Evolutionary conservation across 1,140 invertebrate species (phyloP).

Genomic region (Hyles euphorbiae): DNA sequence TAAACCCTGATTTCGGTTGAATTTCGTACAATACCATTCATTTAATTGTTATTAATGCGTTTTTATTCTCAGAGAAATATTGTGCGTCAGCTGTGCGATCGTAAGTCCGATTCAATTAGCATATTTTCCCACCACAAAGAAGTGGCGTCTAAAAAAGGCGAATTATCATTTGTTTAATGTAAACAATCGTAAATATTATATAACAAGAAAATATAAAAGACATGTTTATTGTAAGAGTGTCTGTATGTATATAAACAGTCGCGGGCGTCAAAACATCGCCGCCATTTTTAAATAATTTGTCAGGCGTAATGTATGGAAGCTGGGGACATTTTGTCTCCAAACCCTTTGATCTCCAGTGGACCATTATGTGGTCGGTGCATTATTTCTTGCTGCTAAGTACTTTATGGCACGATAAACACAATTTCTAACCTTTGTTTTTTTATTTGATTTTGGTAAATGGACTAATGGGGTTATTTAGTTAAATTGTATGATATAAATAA

Average conservation of each 20-base stretch:
- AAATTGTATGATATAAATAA: too few relatives aligned
- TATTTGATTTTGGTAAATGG: too few relatives aligned
- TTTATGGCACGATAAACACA: background rate
- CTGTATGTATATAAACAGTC: constrained; percentile 15
- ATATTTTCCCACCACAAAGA: too few relatives aligned
- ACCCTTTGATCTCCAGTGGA: constrained; percentile 18
- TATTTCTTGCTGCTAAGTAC: background rate
- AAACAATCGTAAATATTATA: constrained; percentile 10
- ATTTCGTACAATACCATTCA: too few relatives aligned
- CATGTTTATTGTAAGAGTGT: constrained; percentile 13
- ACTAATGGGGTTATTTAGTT: too few relatives aligned
- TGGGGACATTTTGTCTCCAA: constrained; percentile 8
- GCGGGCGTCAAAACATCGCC: constrained; percentile 24
- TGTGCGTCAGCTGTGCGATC: too few relatives aligned
- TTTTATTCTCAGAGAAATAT: too few relatives aligned
- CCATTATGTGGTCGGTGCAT: constrained; percentile 1
- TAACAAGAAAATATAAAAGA: constrained; percentile 12
- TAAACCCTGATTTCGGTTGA: too few relatives aligned
- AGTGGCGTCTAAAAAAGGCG: too few relatives aligned
- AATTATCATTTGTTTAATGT: background rate
- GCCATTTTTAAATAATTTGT: constrained; percentile 24
- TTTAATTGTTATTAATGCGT: too few relatives aligned
- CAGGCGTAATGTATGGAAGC: constrained; percentile 15
- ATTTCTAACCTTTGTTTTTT: too few relatives aligned
- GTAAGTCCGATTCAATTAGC: too few relatives aligned